A percentile compares a stretch with the other conserved stretches of the same genome.
Conservation (phyloP, 2,797 vertebrate genomes). For the Sarcoramphus papa region DNA sequence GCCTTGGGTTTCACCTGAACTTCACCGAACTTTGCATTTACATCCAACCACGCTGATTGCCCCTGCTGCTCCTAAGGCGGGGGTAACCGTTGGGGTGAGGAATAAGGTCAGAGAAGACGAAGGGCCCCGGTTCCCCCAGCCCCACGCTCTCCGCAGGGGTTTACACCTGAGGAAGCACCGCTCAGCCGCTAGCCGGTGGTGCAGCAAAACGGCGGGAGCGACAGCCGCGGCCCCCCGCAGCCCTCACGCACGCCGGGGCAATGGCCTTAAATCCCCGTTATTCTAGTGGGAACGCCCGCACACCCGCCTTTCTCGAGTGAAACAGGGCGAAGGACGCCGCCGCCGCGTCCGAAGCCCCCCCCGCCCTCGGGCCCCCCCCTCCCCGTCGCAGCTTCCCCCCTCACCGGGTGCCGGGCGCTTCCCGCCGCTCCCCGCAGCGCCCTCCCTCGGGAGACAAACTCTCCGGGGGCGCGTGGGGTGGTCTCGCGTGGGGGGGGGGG, state of each 20-base stretch:
- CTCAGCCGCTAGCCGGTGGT: background rate
- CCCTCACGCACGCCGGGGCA: background rate
- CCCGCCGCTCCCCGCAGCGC: background rate
- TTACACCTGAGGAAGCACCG: background rate
- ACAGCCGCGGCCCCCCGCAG: background rate
- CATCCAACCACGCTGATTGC: fast-evolving
- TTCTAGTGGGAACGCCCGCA: background rate
- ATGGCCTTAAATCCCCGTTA: background rate
- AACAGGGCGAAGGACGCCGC: background rate
- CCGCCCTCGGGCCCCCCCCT: background rate
- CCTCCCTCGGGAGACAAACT: background rate
- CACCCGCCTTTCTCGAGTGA: background rate
- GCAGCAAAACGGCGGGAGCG: background rate
- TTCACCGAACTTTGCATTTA: fast-evolving
- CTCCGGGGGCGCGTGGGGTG: background rate
- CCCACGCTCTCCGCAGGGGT: background rate
- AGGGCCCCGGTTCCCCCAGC: background rate
- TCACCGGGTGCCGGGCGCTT: background rate
- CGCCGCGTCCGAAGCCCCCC: background rate
- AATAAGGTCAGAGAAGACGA: fast-evolving
- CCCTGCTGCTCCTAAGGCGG: fast-evolving
- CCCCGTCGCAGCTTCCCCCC: no score
- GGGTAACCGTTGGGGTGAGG: background rate
- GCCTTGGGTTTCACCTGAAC: background rate
- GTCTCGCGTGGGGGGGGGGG: background rate